A percentile compares a stretch with the other conserved stretches of the same genome.
Evolutionary conservation across 1,140 invertebrate species (phyloP).

Genomic region (Eulimnadia texana): DNA sequence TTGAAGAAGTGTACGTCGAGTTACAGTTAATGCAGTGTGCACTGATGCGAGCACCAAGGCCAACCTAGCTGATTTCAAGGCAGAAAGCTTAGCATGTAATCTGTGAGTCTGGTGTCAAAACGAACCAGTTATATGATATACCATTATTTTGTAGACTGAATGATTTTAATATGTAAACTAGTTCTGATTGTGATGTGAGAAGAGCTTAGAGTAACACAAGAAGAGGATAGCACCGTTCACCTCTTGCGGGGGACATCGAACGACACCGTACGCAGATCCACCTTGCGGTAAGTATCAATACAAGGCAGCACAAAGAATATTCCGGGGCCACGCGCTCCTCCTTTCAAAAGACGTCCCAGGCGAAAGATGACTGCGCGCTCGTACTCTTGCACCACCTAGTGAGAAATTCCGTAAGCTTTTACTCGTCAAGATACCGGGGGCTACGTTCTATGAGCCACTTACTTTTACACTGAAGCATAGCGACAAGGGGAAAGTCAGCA

Average conservation of each 20-base stretch:
- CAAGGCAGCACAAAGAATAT: slow-evolving; percentile 83
- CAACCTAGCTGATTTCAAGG: too few species aligned
- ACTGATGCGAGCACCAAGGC: too few species aligned
- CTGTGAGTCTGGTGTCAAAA: too few species aligned
- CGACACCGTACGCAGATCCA: slow-evolving; percentile 66
- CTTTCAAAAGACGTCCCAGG: slow-evolving; percentile 65
- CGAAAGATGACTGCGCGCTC: slow-evolving; percentile 82
- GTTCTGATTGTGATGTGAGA: background rate
- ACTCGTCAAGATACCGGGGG: background rate
- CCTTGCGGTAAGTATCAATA: slow-evolving; percentile 76
- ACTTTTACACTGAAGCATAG: slow-evolving; percentile 73
- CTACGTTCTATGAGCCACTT: slow-evolving; percentile 19
- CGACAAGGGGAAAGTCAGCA: slow-evolving; percentile 65
- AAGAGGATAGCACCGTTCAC: slow-evolving; percentile 31
- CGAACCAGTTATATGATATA: too few species aligned
- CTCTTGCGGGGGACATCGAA: slow-evolving; percentile 90
- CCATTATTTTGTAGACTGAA: too few species aligned
- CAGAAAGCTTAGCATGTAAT: too few species aligned
- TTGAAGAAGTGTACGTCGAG: too few species aligned
- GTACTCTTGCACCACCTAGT: slow-evolving; percentile 76
- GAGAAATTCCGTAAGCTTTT: background rate
- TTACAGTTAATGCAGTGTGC: too few species aligned
- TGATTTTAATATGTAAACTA: too few species aligned
- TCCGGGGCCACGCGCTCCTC: slow-evolving; percentile 77
- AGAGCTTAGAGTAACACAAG: too few species aligned